These are phyloP conservation scores for Varroa destructor DNA, from an alignment of 1,140 invertebrate genomes.

Conservation along the genomic window DNA sequence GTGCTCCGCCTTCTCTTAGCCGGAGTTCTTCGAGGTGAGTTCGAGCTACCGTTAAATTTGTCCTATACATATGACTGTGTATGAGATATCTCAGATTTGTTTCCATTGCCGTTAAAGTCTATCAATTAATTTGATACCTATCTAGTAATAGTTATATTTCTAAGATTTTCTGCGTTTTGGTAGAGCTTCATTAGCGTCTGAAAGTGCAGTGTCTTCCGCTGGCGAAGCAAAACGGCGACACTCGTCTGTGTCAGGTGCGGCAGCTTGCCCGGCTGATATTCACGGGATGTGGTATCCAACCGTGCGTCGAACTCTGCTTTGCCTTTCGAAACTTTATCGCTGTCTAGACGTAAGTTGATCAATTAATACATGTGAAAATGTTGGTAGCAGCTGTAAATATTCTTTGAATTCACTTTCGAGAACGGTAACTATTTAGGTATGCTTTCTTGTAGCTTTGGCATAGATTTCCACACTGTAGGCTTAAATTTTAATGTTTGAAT, in stretches of 20 bases:
- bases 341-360: constrained; percentile 63
- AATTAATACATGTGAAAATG: constrained; percentile 10
- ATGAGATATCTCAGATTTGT: too few relatives aligned
- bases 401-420: neutral
- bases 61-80: too few relatives aligned
- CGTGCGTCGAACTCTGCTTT: constrained; percentile 80
- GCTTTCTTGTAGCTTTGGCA: neutral
- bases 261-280: constrained; percentile 72
- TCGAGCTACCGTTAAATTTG: neutral
- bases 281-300: constrained; percentile 99
- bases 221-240: neutral
- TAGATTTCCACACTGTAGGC: too few relatives aligned
- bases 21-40: constrained; percentile 17
- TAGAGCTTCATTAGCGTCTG: neutral
- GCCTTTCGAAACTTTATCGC: constrained; percentile 81
- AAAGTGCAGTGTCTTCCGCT: neutral
- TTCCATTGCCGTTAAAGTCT: constrained; percentile 29
- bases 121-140: constrained; percentile 31
- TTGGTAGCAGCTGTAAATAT: neutral
- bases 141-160: constrained; percentile 39
- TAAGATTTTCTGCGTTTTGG: neutral
- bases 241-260: neutral
- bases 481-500: too few relatives aligned
- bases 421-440: neutral
- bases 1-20: neutral